Base-by-base conservation (phyloP, 2,797 vertebrate genomes). In the Sebastes cheni region DNA sequence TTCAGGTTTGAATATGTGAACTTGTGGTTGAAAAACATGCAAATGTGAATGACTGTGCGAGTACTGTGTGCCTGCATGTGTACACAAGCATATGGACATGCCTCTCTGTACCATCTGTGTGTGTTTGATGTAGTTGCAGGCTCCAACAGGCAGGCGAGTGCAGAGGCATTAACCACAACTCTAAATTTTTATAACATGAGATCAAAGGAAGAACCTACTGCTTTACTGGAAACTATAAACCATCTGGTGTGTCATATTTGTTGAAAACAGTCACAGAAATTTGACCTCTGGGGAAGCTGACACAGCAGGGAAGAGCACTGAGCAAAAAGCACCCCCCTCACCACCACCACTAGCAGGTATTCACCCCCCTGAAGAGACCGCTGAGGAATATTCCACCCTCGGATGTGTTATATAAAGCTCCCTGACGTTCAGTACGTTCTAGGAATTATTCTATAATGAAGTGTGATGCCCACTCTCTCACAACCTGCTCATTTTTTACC, bases 181-280 rank as follows among this genome's bases (percentile, higher is more conserved):
- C 59, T 11, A 55, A 55, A 64, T 59, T 18, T 72, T 72, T 83
- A 67, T 27, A 61, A 75, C 30, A 76, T 54, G 36, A 78, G 69
- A 69, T 79, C 74, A 88, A 82, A 87, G 68, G 34, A 60, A 70
- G 22, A 72, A 50, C 10, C 8, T 54, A 22, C 25, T 68, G 74
- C 58, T 81, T 79, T 36, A 55, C 60, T 60, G 79, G 69, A 62
- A 87, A 39, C 62, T 69, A 52, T 64, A 72, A 83, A 87, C 66
- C 70, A 79, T 83, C 54, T 76, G 22, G 42, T 52, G 29, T 42
- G 62, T 78, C 74, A 74, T 70, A 55, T 67, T 64, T 77, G n/a
- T 34, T 76, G 20, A 70, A 69, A 82, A 67, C n/a, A 22, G 42
- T 64, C 25, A 56, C 39, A 76, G 32, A 79, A 79, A 77, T 77